Evolutionary conservation across 2,797 vertebrate species (phyloP).

Genomic region (Rhodeus uyekii): DNA sequence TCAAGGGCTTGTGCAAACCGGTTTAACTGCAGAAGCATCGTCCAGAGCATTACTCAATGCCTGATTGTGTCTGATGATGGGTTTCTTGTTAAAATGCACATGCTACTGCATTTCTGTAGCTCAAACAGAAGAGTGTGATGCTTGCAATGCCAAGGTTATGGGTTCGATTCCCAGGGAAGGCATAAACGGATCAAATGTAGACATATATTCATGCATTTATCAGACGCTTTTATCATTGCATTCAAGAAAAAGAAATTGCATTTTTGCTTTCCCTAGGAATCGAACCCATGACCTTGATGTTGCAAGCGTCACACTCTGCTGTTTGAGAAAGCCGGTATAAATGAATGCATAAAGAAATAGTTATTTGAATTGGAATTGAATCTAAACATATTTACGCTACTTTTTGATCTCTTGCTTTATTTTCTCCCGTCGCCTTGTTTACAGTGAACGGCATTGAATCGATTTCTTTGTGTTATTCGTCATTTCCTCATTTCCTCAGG

Average conservation of each 20-base stretch:
- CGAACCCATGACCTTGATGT: no score
- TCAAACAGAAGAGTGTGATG: no score
- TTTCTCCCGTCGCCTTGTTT: neutral
- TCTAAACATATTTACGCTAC: neutral
- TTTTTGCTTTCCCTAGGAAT: no score
- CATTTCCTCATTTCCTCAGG: constrained; percentile 70
- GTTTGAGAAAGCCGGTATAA: no score
- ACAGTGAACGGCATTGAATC: neutral
- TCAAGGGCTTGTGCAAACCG: neutral
- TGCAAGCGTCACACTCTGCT: no score
- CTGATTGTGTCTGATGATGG: no score
- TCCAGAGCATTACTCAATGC: no score
- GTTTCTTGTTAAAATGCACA: neutral
- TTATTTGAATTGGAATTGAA: neutral
- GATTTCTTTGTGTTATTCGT: neutral
- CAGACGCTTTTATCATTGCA: no score
- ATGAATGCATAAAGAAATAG: no score
- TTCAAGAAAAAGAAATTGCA: no score
- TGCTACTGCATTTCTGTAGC: neutral
- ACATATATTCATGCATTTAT: neutral
- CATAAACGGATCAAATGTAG: neutral
- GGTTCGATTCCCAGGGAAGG: neutral
- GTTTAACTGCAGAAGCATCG: neutral
- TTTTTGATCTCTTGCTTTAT: neutral
- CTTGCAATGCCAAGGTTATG: neutral